A percentile compares a stretch with the other conserved stretches of the same genome.
Evolutionary conservation across 2,113 vertebrate species (phyloP).

Genomic region (Greenwoodochromis staneri): DNA sequence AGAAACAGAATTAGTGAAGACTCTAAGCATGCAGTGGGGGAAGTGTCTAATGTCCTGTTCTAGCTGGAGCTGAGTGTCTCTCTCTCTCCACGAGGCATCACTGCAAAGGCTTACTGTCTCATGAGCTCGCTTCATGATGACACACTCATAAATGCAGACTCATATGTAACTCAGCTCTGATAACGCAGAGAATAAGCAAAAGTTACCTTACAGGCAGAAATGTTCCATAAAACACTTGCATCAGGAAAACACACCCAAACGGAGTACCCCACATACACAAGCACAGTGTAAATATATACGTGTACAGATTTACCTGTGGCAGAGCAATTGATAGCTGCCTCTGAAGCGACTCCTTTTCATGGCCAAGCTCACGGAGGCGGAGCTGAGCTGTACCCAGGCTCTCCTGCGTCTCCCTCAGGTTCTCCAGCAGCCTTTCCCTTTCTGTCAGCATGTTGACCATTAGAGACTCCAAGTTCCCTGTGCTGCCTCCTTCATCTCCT

Average conservation of each 20-base stretch:
- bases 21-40: not conserved
- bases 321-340: slow-evolving; percentile 88
- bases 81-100: slow-evolving; percentile 21
- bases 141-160: not conserved
- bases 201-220: not conserved
- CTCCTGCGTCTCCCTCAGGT: slow-evolving; percentile 90
- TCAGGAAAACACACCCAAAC: not conserved
- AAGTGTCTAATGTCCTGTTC: slow-evolving; percentile 22
- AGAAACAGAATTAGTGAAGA: slow-evolving; percentile 1
- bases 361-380: slow-evolving; percentile 84
- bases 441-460: slow-evolving; percentile 98
- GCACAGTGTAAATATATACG: not conserved
- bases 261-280: not conserved
- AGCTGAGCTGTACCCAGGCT: slow-evolving; percentile 86
- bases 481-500: slow-evolving; percentile 85
- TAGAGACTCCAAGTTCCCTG: slow-evolving; percentile 88
- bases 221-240: not conserved
- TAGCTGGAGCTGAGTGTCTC: not conserved
- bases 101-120: slow-evolving; percentile 30
- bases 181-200: not conserved
- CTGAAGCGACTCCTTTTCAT: slow-evolving; percentile 90
- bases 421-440: slow-evolving; percentile 88
- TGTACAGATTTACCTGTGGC: slow-evolving; percentile 77
- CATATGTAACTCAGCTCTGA: not conserved
- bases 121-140: slow-evolving; percentile 14